Conservation (phyloP, 2,888 invertebrate genomes). For the Schizotus pectinicornis region DNA sequence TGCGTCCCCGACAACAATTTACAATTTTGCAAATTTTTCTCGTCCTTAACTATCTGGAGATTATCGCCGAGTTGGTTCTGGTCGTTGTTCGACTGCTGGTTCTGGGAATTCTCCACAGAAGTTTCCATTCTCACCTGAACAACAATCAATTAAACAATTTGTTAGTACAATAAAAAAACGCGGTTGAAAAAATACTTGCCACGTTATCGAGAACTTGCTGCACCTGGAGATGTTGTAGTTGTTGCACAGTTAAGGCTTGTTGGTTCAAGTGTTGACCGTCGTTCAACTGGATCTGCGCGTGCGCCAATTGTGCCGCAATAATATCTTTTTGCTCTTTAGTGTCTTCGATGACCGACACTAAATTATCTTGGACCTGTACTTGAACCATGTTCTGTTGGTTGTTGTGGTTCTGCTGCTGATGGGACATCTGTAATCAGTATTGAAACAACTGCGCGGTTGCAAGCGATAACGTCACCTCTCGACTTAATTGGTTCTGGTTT, state of each 20-base stretch:
- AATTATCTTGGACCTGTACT: conserved; percentile 58
- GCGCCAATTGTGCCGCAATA: conserved; percentile 50
- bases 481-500: conserved; percentile 40
- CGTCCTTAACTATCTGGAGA: conserved; percentile 64
- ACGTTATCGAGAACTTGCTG: conserved; percentile 65
- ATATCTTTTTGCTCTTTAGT: conserved; percentile 57
- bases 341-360: conserved; percentile 58
- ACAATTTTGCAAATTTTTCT: conserved; percentile 64
- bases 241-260: conserved; percentile 53
- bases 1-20: conserved; percentile 55
- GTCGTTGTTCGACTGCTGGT: conserved; percentile 45
- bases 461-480: conserved; percentile 38
- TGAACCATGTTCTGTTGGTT: conserved; percentile 56
- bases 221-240: conserved; percentile 59
- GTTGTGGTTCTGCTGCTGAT: conserved; percentile 45
- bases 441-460: neutral
- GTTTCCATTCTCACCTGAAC: conserved; percentile 52
- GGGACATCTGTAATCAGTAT: conserved; percentile 17
- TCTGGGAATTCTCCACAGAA: conserved; percentile 50
- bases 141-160: neutral
- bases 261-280: conserved; percentile 60
- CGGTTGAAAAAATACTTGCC: conserved; percentile 27
- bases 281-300: conserved; percentile 60
- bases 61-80: conserved; percentile 42
- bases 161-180: neutral